Conservation (phyloP, 2,797 vertebrate genomes). For the Xenops minutus region DNA sequence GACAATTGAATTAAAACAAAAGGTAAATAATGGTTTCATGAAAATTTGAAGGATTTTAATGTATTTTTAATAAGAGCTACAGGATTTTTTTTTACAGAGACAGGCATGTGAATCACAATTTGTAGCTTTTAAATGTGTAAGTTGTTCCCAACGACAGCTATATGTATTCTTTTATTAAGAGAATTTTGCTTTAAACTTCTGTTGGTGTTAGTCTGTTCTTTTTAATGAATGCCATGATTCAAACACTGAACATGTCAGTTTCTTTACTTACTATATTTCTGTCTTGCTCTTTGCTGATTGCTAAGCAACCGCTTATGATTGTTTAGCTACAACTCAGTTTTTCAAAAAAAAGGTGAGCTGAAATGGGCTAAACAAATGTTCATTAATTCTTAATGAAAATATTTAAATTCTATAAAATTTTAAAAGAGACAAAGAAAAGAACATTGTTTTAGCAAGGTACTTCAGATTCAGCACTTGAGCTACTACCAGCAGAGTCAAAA, state of each 20-base stretch:
- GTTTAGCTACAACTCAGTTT: slow-evolving; percentile 13
- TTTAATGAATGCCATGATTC: slow-evolving; percentile 44
- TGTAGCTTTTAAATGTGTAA: slow-evolving; percentile 17
- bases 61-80: slow-evolving; percentile 53
- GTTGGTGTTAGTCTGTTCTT: not conserved
- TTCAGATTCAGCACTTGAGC: not conserved
- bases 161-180: slow-evolving; percentile 15
- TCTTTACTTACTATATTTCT: slow-evolving; percentile 58
- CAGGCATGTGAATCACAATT: not conserved
- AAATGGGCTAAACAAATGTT: slow-evolving; percentile 15
- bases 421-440: not conserved
- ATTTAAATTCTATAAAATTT: slow-evolving; percentile 4
- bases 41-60: slow-evolving; percentile 53
- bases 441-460: not conserved
- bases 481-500: not conserved
- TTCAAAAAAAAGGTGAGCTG: not conserved
- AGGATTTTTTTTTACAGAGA: not conserved
- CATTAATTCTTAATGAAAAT: slow-evolving; percentile 19
- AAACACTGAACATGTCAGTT: slow-evolving; percentile 15
- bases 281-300: slow-evolving; percentile 50
- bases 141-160: slow-evolving; percentile 4
- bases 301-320: slow-evolving; percentile 59
- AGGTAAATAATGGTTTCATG: slow-evolving; percentile 46
- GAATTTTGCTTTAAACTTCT: slow-evolving; percentile 24
- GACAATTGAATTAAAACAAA: slow-evolving; percentile 63